A percentile compares a stretch with the other conserved stretches of the same genome.
These are phyloP conservation scores for Elaphurus davidianus DNA, from an alignment of 2,113 vertebrate genomes.

Conservation along the genomic window DNA sequence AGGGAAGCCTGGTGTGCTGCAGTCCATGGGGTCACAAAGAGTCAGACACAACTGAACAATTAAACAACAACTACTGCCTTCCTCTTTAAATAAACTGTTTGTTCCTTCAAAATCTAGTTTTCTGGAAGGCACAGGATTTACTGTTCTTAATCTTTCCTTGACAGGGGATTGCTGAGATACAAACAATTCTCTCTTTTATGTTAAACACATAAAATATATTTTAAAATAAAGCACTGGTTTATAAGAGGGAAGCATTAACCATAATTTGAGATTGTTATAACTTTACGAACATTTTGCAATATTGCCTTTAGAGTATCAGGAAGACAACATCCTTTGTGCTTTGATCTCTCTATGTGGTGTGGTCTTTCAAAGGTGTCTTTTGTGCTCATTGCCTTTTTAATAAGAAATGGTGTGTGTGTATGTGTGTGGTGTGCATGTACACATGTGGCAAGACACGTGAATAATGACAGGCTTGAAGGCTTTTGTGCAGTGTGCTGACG, in stretches of 20 bases:
- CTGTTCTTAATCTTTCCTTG: not conserved
- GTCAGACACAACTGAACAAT: rapidly evolving
- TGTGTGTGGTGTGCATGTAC: not conserved
- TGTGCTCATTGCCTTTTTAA: not conserved
- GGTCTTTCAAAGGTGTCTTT: not conserved
- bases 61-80: not conserved
- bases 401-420: not conserved
- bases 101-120: not conserved
- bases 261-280: not conserved
- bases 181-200: not conserved
- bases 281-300: not conserved
- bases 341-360: not conserved
- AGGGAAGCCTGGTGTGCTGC: not conserved
- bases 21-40: not conserved
- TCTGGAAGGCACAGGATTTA: not conserved
- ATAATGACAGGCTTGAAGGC: not conserved
- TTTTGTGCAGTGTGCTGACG: not conserved
- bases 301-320: not conserved
- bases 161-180: not conserved
- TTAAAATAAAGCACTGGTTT: not conserved
- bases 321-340: not conserved
- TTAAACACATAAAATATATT: not conserved
- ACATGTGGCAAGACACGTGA: not conserved
- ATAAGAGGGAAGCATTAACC: not conserved
- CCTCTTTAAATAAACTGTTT: not conserved